These are phyloP conservation scores for Caenorhabditis panamensis DNA, from an alignment of 2,888 invertebrate genomes.

Conservation along the genomic window DNA sequence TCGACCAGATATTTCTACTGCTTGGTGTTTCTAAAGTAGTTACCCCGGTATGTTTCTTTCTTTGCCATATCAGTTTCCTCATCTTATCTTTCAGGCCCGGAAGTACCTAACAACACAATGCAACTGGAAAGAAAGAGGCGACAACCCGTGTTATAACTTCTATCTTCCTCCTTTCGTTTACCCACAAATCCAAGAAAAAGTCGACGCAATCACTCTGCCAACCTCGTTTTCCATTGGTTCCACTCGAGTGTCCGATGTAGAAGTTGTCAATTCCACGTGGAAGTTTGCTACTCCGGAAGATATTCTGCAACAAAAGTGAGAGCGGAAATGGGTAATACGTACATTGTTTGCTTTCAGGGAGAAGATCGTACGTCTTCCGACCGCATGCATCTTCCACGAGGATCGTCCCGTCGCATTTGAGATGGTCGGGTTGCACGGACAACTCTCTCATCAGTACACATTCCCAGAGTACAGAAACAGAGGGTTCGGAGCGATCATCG, in stretches of 20 bases:
- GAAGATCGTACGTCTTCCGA: constrained; percentile 43
- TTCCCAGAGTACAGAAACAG: constrained; percentile 49
- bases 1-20: constrained; percentile 16
- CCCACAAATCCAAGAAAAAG: constrained; percentile 24
- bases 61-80: background rate
- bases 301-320: constrained; percentile 48
- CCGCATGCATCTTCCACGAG: constrained; percentile 39
- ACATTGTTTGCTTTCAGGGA: constrained; percentile 44
- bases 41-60: constrained; percentile 2
- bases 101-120: constrained; percentile 10
- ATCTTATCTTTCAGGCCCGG: constrained; percentile 3
- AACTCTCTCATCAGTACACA: constrained; percentile 50
- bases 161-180: constrained; percentile 12
- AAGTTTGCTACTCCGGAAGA: constrained; percentile 45
- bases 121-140: constrained; percentile 16
- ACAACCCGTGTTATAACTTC: constrained; percentile 22
- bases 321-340: constrained; percentile 1
- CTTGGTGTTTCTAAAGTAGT: constrained; percentile 4
- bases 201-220: constrained; percentile 23
- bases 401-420: constrained; percentile 48
- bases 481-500: constrained; percentile 49
- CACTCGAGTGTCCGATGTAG: constrained; percentile 26
- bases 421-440: constrained; percentile 55
- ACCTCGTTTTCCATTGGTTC: constrained; percentile 30
- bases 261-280: constrained; percentile 52